Conservation (phyloP, 2,113 vertebrate genomes). For the Epinephelus moara region DNA sequence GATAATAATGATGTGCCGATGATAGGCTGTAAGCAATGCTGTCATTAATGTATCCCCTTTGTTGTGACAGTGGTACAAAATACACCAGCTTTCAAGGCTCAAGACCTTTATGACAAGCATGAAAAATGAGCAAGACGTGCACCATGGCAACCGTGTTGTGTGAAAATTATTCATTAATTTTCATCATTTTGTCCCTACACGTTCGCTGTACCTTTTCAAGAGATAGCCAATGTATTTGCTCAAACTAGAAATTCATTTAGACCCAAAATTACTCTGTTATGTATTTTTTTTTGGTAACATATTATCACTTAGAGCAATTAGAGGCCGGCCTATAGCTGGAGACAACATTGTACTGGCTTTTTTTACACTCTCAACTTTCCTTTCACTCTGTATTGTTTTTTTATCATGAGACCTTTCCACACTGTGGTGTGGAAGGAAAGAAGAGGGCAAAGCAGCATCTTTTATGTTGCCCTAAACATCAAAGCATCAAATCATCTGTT, state of each 20-base stretch:
- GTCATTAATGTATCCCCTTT: background rate
- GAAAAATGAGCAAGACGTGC: conserved; percentile 5
- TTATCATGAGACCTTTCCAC: background rate
- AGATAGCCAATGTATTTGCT: background rate
- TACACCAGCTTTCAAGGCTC: conserved; percentile 1
- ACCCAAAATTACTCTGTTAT: background rate
- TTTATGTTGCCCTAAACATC: conserved; percentile 35
- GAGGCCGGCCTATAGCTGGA: background rate
- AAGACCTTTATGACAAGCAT: conserved; percentile 15
- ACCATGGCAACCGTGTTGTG: conserved; percentile 17
- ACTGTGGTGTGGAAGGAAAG: conserved; percentile 5
- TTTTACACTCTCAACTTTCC: background rate
- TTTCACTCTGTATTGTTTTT: conserved; percentile 15
- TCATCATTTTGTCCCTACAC: background rate
- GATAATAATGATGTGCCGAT: background rate
- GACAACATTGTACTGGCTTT: background rate
- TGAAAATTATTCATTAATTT: conserved; percentile 8
- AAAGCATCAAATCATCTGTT: conserved; percentile 46
- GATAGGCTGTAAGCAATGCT: background rate
- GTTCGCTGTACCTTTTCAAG: background rate
- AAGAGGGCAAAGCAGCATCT: conserved; percentile 17
- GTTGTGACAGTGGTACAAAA: conserved; percentile 16
- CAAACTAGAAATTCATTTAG: background rate
- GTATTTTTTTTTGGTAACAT: background rate
- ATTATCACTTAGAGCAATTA: background rate